Evolutionary conservation across 1,140 invertebrate genomes (phyloP).

Genomic region (Drosophila littoralis): DNA sequence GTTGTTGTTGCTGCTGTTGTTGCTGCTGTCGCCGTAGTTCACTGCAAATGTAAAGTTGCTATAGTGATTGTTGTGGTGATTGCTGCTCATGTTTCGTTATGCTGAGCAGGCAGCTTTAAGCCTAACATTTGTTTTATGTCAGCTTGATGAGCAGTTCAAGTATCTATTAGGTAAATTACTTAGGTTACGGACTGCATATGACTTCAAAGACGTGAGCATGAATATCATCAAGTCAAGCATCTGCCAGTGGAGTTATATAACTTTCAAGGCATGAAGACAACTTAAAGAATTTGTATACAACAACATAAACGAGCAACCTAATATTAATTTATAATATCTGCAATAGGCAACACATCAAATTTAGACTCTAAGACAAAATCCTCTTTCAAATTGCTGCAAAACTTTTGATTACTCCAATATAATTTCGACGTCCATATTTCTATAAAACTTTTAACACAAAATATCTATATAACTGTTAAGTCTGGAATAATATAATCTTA

Average conservation of each 20-base stretch:
- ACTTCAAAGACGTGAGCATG: conserved; percentile 32
- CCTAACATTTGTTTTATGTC: conserved; percentile 75
- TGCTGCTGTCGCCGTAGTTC: conserved; percentile 30
- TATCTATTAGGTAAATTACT: conserved; percentile 71
- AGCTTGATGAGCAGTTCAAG: conserved; percentile 73
- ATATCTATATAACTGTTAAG: too few relatives aligned
- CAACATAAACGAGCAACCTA: neutral
- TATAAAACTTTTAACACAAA: too few relatives aligned
- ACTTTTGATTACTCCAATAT: too few relatives aligned
- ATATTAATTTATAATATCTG: neutral
- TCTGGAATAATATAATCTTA: too few relatives aligned
- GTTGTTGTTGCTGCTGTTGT: conserved; percentile 40
- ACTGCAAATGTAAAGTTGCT: conserved; percentile 44
- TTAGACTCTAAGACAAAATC: too few relatives aligned
- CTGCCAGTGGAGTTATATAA: conserved; percentile 16
- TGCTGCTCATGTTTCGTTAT: conserved; percentile 53
- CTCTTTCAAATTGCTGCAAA: too few relatives aligned
- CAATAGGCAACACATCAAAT: too few relatives aligned
- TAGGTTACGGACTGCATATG: conserved; percentile 22
- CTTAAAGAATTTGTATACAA: neutral
- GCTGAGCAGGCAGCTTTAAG: conserved; percentile 63
- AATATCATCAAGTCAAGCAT: conserved; percentile 40
- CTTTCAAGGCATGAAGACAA: neutral
- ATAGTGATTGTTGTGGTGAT: conserved; percentile 29
- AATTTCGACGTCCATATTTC: too few relatives aligned